Conservation (phyloP, 2,113 vertebrate species). For the Xiphorhynchus elegans region DNA sequence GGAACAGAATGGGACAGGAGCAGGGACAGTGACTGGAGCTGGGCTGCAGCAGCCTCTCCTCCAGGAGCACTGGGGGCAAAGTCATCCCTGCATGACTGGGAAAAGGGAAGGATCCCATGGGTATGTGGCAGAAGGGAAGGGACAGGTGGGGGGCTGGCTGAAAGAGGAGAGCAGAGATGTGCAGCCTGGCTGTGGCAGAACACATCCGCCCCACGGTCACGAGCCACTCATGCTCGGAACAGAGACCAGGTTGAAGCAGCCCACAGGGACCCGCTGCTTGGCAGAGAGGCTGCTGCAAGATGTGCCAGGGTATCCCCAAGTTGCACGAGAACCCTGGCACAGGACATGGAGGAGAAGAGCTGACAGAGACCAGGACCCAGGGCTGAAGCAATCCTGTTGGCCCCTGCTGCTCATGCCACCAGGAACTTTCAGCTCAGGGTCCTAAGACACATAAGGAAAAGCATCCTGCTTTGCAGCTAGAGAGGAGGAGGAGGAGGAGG, state of each 20-base stretch:
- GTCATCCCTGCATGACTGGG: not conserved
- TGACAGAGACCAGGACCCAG: not conserved
- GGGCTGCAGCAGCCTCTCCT: not conserved
- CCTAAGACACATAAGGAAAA: not conserved
- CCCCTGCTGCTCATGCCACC: not conserved
- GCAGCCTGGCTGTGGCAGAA: not conserved
- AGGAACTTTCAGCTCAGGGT: not conserved
- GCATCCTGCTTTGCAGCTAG: not conserved
- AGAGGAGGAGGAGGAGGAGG: not conserved
- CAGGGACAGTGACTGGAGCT: not conserved
- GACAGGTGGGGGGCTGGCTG: accelerated
- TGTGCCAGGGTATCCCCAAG: accelerated
- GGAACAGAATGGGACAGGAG: not conserved
- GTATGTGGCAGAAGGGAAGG: not conserved
- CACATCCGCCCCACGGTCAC: accelerated
- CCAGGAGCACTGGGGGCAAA: not conserved
- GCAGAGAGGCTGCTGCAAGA: not conserved
- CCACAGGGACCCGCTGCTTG: not conserved
- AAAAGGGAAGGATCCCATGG: not conserved
- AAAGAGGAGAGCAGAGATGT: not conserved
- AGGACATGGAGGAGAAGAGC: not conserved
- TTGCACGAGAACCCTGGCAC: not conserved
- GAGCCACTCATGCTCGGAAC: not conserved
- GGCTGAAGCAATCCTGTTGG: not conserved
- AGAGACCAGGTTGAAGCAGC: not conserved